Percentiles rank a stretch among this genome's conserved stretches.
These are phyloP conservation scores for Busseola fusca DNA, from an alignment of 2,888 invertebrate species.

Conservation along the genomic window DNA sequence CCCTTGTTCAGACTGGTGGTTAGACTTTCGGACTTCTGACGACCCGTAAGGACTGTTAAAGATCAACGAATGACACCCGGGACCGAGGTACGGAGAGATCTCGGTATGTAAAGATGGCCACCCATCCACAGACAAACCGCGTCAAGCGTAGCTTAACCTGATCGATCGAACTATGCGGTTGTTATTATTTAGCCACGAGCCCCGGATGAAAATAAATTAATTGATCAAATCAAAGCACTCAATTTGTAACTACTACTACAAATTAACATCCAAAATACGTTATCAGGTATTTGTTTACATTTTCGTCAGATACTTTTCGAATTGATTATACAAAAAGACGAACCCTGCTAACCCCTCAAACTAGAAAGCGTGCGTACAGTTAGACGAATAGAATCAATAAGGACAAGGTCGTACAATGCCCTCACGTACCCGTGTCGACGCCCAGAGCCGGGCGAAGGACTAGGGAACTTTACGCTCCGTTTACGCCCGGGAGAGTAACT, in stretches of 20 bases:
- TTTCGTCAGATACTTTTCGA: background rate
- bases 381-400: slow-evolving; percentile 45
- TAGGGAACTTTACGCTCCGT: slow-evolving; percentile 30
- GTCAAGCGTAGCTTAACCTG: too few relatives aligned
- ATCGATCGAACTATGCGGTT: too few relatives aligned
- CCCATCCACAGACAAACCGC: too few relatives aligned
- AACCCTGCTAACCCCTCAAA: slow-evolving; percentile 5
- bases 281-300: background rate
- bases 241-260: background rate
- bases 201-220: too few relatives aligned
- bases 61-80: too few relatives aligned
- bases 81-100: too few relatives aligned
- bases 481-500: slow-evolving; percentile 24
- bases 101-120: too few relatives aligned
- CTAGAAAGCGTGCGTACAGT: slow-evolving; percentile 38
- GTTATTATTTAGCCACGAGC: too few relatives aligned
- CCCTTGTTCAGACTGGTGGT: too few relatives aligned
- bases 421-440: slow-evolving; percentile 36
- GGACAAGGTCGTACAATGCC: slow-evolving; percentile 52
- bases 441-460: slow-evolving; percentile 24
- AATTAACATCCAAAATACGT: background rate
- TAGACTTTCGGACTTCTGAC: too few relatives aligned
- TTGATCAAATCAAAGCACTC: too few relatives aligned
- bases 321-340: background rate
- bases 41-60: too few relatives aligned